A percentile compares a stretch with the other conserved stretches of the same genome.
Conservation (phyloP, 2,888 invertebrate species). For the Cheiracanthium punctorium region DNA sequence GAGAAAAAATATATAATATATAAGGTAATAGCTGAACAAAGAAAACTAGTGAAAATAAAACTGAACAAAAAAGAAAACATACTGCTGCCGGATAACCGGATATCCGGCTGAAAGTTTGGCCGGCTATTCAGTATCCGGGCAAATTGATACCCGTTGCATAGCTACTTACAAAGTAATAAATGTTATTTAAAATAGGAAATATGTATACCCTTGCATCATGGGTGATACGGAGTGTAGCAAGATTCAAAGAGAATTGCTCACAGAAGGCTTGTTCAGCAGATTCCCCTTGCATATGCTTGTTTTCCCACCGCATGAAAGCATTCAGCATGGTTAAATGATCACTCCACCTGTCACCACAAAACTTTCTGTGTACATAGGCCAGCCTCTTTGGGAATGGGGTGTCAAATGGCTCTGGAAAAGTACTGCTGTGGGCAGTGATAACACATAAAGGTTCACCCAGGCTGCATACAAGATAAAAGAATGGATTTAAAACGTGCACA, state of each 20-base stretch:
- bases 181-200: neutral
- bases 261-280: conserved; percentile 88
- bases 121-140: too few relatives aligned
- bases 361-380: conserved; percentile 87
- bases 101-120: too few relatives aligned
- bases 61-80: too few relatives aligned
- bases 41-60: too few relatives aligned
- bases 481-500: neutral
- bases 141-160: too few relatives aligned
- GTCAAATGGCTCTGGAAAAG: conserved; percentile 95
- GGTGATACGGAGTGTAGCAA: conserved; percentile 92
- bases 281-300: conserved; percentile 78
- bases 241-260: conserved; percentile 91
- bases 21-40: too few relatives aligned
- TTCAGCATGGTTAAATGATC: conserved; percentile 97
- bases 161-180: too few relatives aligned
- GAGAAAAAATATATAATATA: too few relatives aligned
- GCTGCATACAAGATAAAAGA: conserved; percentile 76
- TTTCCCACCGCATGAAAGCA: conserved; percentile 86
- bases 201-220: conserved; percentile 88
- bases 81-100: too few relatives aligned
- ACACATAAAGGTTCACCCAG: conserved; percentile 93
- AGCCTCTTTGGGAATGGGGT: conserved; percentile 81
- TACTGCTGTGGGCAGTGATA: conserved; percentile 95
- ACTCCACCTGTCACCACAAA: conserved; percentile 90